phyloP scores from a whole-genome alignment of 2,113 vertebrate genomes.

The Origma solitaria region DNA sequence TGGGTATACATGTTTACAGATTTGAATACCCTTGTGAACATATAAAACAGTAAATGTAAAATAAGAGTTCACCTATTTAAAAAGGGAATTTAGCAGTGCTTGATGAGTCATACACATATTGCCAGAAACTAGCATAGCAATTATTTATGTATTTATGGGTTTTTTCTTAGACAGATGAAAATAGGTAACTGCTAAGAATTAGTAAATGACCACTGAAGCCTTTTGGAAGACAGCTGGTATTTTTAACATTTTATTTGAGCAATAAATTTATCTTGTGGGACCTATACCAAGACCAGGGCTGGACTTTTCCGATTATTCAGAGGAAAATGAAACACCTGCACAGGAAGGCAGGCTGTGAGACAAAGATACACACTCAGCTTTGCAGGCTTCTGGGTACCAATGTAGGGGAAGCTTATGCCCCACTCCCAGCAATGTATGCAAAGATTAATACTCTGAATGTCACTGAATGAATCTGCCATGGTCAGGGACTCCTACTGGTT shows the following conservation, averaged over 20 bases:
- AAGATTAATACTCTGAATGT: neutral
- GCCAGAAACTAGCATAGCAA: neutral
- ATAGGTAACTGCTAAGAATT: neutral
- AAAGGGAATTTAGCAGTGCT: neutral
- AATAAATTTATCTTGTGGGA: neutral
- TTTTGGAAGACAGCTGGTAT: neutral
- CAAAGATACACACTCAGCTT: neutral
- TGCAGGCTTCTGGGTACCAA: neutral
- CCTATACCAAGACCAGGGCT: neutral
- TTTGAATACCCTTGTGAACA: neutral
- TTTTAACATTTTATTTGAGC: neutral
- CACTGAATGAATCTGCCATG: neutral
- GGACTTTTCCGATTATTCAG: neutral
- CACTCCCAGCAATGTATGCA: fast-evolving
- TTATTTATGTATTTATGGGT: neutral
- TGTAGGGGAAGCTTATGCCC: neutral
- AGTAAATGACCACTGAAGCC: neutral
- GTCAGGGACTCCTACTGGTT: neutral
- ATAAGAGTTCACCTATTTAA: neutral
- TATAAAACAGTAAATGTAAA: neutral
- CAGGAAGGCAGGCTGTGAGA: neutral
- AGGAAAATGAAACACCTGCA: neutral
- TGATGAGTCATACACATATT: neutral
- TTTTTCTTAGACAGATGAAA: neutral
- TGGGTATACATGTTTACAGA: neutral